phyloP scores from a whole-genome alignment of 2,888 invertebrate species.

The Loripinus fragilis region DNA sequence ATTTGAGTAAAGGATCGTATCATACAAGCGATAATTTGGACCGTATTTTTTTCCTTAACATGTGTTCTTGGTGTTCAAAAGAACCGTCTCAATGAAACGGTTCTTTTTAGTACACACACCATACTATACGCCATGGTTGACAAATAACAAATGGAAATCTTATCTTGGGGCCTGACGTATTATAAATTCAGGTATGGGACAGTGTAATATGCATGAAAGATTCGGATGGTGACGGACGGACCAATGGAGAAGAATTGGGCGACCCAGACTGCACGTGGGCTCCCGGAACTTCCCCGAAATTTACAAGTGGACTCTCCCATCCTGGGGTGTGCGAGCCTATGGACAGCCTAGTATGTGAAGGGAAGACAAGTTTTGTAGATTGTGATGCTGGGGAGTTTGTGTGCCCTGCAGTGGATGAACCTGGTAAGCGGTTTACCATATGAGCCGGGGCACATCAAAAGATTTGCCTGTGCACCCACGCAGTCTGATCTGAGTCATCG shows the following conservation, averaged over 20 bases:
- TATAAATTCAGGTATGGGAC: constrained; percentile 1
- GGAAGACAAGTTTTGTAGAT: constrained; percentile 23
- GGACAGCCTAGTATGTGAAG: constrained; percentile 13
- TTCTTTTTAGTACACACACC: no score
- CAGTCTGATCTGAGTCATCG: no score
- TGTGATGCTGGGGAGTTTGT: constrained; percentile 15
- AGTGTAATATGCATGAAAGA: neutral
- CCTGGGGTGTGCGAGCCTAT: constrained; percentile 3
- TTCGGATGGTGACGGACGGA: constrained; percentile 14
- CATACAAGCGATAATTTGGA: no score
- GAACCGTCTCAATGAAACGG: no score
- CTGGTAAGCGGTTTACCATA: constrained; percentile 29
- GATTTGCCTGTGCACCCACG: neutral
- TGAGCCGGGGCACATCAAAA: no score
- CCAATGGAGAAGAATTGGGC: constrained; percentile 13
- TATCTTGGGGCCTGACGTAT: no score
- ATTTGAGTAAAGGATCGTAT: no score
- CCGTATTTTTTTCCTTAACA: no score
- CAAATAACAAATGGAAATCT: no score
- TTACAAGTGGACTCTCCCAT: constrained; percentile 3
- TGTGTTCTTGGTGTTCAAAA: no score
- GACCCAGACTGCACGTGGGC: constrained; percentile 15
- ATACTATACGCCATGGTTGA: no score
- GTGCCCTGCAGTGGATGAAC: constrained; percentile 25
- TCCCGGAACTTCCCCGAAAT: neutral